Evolutionary conservation across 30 jellyfish, hydroid and myxozoan species (phyloP).

Genomic region (Mastigias papua): DNA sequence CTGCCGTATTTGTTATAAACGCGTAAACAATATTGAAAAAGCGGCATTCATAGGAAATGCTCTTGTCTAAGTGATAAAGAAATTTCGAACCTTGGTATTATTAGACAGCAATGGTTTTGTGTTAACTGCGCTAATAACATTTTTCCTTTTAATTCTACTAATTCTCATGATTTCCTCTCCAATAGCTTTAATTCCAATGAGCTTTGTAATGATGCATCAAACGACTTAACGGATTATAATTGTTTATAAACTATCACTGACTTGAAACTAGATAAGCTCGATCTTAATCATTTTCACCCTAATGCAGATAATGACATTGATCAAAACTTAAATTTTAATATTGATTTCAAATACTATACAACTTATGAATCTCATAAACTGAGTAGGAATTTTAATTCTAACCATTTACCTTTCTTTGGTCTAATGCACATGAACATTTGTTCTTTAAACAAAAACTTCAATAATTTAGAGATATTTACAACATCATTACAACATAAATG

Average conservation of each 20-base stretch:
- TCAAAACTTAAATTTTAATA: constrained; percentile 24
- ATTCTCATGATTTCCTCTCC: constrained; percentile 30
- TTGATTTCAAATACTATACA: constrained; percentile 18
- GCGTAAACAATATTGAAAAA: constrained; percentile 11
- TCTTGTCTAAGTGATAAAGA: constrained; percentile 27
- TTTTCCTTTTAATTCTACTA: constrained; percentile 43
- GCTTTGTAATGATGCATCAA: constrained; percentile 31
- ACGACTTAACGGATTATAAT: constrained; percentile 11
- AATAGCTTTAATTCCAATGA: constrained; percentile 39
- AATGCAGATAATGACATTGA: constrained; percentile 31
- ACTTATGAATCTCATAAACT: constrained; percentile 13
- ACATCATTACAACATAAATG: constrained; percentile 2
- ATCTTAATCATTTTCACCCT: constrained; percentile 25
- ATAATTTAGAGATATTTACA: neutral
- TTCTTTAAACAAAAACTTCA: constrained; percentile 29
- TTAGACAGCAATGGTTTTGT: constrained; percentile 23
- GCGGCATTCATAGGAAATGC: constrained; percentile 43
- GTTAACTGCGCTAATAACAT: constrained; percentile 4
- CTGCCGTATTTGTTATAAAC: constrained; percentile 24
- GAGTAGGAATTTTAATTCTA: neutral
- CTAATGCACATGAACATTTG: constrained; percentile 38
- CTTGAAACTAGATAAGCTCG: constrained; percentile 30
- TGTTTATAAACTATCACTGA: constrained; percentile 31
- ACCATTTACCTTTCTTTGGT: constrained; percentile 12
- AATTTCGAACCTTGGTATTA: neutral